These are phyloP conservation scores for Acanthosoma haemorrhoidale DNA, from an alignment of 2,888 invertebrate species.

Conservation along the genomic window DNA sequence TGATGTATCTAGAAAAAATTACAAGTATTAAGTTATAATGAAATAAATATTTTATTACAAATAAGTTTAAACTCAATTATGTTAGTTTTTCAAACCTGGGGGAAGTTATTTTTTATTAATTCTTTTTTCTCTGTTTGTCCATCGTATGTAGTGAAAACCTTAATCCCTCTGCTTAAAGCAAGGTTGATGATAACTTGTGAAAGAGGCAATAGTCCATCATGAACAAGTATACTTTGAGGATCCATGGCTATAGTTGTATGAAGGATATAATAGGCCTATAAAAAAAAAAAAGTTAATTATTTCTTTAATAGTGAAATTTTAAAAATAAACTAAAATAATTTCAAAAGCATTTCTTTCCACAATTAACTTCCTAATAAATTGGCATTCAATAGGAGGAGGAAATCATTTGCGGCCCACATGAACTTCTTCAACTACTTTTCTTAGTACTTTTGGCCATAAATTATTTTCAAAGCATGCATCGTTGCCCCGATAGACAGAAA, in stretches of 20 bases:
- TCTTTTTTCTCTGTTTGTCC: not conserved
- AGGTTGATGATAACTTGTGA: constrained; percentile 52
- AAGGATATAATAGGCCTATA: constrained; percentile 6
- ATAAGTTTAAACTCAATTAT: no score
- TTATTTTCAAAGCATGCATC: no score
- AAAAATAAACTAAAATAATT: no score
- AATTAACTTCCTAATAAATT: no score
- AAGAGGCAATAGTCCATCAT: constrained; percentile 53
- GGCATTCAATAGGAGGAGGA: no score
- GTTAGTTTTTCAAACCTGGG: not conserved
- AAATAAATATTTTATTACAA: not conserved
- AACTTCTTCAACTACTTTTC: no score
- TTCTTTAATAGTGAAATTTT: no score
- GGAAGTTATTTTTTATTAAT: not conserved
- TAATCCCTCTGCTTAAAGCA: not conserved
- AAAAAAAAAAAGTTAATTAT: not conserved
- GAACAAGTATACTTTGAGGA: constrained; percentile 52
- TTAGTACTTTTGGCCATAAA: no score
- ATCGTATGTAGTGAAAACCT: constrained; percentile 15
- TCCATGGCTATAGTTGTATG: no score
- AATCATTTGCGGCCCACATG: no score
- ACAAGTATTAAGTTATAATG: not conserved
- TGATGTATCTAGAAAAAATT: not conserved
- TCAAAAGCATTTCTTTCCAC: no score
- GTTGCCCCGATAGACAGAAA: no score